Evolutionary conservation across 2,888 invertebrate species (phyloP), one percentile per base, ranked within the genome.

Genomic region (Agrotis puta): DNA sequence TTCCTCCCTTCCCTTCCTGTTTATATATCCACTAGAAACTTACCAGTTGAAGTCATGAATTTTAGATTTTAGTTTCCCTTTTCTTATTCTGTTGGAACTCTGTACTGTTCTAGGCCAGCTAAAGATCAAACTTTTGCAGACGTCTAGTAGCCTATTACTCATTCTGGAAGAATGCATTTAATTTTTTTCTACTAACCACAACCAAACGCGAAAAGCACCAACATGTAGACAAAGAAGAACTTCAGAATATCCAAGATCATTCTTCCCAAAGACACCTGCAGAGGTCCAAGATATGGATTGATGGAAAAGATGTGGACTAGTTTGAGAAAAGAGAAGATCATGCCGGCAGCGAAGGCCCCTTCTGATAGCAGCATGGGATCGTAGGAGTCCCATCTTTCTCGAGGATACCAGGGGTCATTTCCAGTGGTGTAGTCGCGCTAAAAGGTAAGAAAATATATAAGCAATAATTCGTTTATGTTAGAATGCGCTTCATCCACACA

Each of bases 221-320:
- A 94, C 81, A 98, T 98, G 91, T 99, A 99, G 87, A 99, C 98
- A 92, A 99, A 98, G 97, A 99, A 99, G 95, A 99, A 99, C 93
- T 99, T 99, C 81, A 99, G 97, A 81, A 99, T 99, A 91, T 99
- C 99, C 88, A 98, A 97, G 67, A 98, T 98, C 99, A 98, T 98
- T 88, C 98, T 97, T 64, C 99, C 99, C 20, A 99, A 95, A 1
- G 99, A 99, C 66, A 99, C 99, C 94, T 99, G 99, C 59, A 96
- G 95, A 0, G 99, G 99, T 77, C 99, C 99, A 85, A 99, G 96
- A 93, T 99, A 98, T 0, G 99, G 99, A 95, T 99, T 99, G 80
- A 99, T 98, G 77, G 99, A 99, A 96, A 99, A 99, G 90, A 99
- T 98, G 93, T 99, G 99, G 24, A 99, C 99, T 88, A 99, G 97